A percentile compares a stretch with the other conserved stretches of the same genome.
Conservation (phyloP, 2,888 invertebrate genomes). For the Torymus auratus region DNA sequence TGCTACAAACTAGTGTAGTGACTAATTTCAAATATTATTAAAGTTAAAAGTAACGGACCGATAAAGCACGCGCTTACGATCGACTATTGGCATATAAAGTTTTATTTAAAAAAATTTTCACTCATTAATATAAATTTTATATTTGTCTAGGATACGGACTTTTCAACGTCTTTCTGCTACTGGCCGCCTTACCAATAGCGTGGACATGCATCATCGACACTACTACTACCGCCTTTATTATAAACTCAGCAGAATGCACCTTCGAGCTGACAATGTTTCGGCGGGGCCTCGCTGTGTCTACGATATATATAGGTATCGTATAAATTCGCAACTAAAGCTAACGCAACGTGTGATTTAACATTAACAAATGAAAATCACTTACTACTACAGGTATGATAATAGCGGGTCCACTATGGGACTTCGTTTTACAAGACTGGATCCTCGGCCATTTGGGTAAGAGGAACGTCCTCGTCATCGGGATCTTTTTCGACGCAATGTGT, state of each 20-base stretch:
- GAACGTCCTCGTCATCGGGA: conserved; percentile 83
- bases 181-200: conserved; percentile 81
- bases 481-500: conserved; percentile 81
- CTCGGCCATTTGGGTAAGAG: conserved; percentile 85
- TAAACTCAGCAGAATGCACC: conserved; percentile 87
- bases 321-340: not conserved
- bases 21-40: too few species aligned
- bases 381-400: conserved; percentile 83
- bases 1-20: too few species aligned
- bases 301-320: conserved; percentile 83
- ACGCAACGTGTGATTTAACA: too few species aligned
- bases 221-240: conserved; percentile 84
- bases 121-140: not conserved
- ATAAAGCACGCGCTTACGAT: too few species aligned
- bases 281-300: conserved; percentile 85
- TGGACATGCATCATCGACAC: conserved; percentile 85
- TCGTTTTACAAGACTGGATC: conserved; percentile 83
- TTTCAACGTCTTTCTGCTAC: conserved; percentile 82
- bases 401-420: conserved; percentile 88
- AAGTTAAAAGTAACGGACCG: too few species aligned
- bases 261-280: conserved; percentile 82
- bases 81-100: too few species aligned
- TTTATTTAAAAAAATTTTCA: too few species aligned
- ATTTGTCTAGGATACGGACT: conserved; percentile 79
- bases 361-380: not conserved